Base-by-base conservation (phyloP, 2,888 invertebrate species). In the Nezara viridula region DNA sequence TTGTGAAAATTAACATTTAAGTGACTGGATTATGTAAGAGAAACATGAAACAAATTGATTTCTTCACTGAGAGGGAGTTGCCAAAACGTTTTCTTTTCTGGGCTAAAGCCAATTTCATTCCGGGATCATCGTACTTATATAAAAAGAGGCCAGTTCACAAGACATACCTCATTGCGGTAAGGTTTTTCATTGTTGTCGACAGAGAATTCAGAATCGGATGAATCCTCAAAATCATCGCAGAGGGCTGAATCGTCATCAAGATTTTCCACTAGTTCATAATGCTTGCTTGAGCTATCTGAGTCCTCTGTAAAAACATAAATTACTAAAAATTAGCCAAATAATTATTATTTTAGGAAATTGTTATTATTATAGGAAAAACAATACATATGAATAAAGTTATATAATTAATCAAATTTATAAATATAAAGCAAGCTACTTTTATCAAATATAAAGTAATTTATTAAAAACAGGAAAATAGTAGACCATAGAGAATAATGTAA, bases 171-270 rank as follows among this genome's bases (percentile, higher is more conserved):
- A 44, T 86, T 50, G 16, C 4, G 19, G 16, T 50, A 50, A 0
- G 86, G 66, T 55, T 86, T 86, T 40, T 86, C 44, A 66, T 89
- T 89, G 40, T 86, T 73, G 16, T 66, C 86, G 24, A 73, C 77
- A 44, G 89, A 89, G n/a, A 89, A 90, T 66, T 91, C 91, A 4
- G 91, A 91, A 66, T 91, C 91, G 32, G 90, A 90, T 16, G 91
- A 91, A 86, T 90, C 90, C 86, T 90, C 90, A 89, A 91, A 91
- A 86, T 91, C 91, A 89, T 91, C 91, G 52, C 89, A 90, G 86
- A 90, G 86, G 5, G 90, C 88, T 19, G 90, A 89, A 37, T 91
- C 91, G 44, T 91, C 91, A 85, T 91, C 91, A 6, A 66, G 37
- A 44, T 89, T 88, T 32, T 91, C 90, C 7, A 91, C 90, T 4